These are phyloP conservation scores for Galerucella calmariensis DNA, from an alignment of 2,888 invertebrate species.

Conservation along the genomic window DNA sequence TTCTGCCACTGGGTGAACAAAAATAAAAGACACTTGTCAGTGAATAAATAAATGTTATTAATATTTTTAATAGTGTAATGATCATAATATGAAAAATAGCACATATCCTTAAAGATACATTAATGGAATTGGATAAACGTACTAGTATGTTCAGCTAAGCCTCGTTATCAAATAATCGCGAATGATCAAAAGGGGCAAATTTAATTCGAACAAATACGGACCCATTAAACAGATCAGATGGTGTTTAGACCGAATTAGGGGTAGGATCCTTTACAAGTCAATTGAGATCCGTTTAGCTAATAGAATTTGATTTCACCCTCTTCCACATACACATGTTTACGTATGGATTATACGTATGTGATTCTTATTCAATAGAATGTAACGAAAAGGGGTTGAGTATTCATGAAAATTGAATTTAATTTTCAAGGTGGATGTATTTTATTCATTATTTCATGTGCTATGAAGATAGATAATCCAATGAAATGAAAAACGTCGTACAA, in stretches of 20 bases:
- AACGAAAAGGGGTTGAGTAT: background rate
- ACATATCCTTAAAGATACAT: slow-evolving; percentile 6
- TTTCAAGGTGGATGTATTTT: too few species aligned
- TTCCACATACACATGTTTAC: slow-evolving; percentile 20
- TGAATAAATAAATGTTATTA: background rate
- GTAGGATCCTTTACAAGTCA: slow-evolving; percentile 50
- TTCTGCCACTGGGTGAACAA: too few species aligned
- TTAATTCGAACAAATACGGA: slow-evolving; percentile 40
- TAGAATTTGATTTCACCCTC: slow-evolving; percentile 47
- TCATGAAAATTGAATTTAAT: background rate
- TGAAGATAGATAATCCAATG: background rate
- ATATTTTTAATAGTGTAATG: background rate
- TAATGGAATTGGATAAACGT: slow-evolving; percentile 8
- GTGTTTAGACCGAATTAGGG: slow-evolving; percentile 50
- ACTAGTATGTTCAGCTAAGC: slow-evolving; percentile 1
- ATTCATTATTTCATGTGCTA: background rate
- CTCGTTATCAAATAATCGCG: slow-evolving; percentile 31
- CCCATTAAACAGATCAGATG: slow-evolving; percentile 44
- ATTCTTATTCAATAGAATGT: background rate
- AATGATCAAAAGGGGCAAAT: slow-evolving; percentile 42
- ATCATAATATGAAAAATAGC: background rate
- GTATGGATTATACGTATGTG: slow-evolving; percentile 13
- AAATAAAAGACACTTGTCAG: too few species aligned
- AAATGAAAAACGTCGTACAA: too few species aligned
- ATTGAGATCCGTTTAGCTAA: slow-evolving; percentile 53